These are phyloP conservation scores for Crioceris asparagi DNA, from an alignment of 2,888 invertebrate species.

Conservation along the genomic window DNA sequence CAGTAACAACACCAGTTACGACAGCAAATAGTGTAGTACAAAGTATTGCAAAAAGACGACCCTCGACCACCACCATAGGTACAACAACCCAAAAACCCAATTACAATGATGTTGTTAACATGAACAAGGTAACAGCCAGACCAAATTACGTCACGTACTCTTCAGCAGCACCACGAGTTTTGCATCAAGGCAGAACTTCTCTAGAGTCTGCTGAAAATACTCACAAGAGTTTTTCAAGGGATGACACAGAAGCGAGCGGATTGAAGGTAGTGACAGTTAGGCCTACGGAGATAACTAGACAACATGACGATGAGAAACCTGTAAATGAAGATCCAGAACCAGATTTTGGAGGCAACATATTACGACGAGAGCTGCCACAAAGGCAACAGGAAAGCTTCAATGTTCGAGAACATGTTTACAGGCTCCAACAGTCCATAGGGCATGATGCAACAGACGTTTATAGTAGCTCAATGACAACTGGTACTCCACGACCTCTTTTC, in stretches of 20 bases:
- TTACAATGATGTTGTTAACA: too few species aligned
- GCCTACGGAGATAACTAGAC: constrained; percentile 28
- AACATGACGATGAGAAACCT: constrained; percentile 39
- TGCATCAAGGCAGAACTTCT: constrained; percentile 26
- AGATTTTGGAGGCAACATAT: constrained; percentile 43
- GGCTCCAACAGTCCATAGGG: constrained; percentile 47
- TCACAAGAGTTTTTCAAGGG: constrained; percentile 16
- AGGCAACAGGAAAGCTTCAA: constrained; percentile 43
- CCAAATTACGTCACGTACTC: constrained; percentile 32
- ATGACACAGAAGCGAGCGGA: constrained; percentile 33
- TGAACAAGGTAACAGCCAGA: too few species aligned
- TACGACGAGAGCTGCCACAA: constrained; percentile 51
- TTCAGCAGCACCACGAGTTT: constrained; percentile 34
- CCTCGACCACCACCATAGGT: constrained; percentile 34
- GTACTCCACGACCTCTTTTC: constrained; percentile 54
- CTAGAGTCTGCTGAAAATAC: constrained; percentile 23
- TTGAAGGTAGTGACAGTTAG: constrained; percentile 29
- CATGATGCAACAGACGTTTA: constrained; percentile 61
- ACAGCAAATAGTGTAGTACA: constrained; percentile 49
- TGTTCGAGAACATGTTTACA: constrained; percentile 43
- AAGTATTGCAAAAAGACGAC: constrained; percentile 49
- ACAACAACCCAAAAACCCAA: constrained; percentile 31
- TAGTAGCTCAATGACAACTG: constrained; percentile 52
- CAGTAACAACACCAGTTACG: constrained; percentile 46
- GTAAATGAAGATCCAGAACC: constrained; percentile 42